Conservation (phyloP, 2,113 vertebrate genomes). For the Boulengeromyrus knoepffleri region DNA sequence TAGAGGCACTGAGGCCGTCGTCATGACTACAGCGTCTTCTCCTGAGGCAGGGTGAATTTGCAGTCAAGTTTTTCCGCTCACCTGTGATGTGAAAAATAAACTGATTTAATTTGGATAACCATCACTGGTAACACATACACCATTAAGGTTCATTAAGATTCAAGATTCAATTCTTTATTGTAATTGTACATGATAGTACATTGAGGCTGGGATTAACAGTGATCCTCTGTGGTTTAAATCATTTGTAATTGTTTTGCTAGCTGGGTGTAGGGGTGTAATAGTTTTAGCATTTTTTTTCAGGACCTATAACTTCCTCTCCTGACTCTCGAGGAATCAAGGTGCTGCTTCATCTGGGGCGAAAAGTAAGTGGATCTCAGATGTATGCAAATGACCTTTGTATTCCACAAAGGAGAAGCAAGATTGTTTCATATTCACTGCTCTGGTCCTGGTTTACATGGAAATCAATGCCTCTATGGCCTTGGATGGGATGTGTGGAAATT, state of each 20-base stretch:
- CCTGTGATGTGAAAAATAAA: neutral
- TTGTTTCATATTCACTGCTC: neutral
- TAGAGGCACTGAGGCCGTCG: neutral
- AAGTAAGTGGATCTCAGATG: neutral
- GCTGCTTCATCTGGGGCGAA: neutral
- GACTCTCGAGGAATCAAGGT: neutral
- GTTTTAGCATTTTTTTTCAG: neutral
- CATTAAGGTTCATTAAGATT: neutral
- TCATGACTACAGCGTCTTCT: neutral
- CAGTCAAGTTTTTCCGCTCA: neutral
- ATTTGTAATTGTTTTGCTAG: neutral
- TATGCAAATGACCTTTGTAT: neutral
- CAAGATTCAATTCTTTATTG: neutral
- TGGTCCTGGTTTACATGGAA: neutral
- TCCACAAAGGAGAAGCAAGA: neutral
- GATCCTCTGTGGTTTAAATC: neutral
- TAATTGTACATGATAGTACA: neutral
- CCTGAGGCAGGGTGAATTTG: neutral
- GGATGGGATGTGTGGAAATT: neutral
- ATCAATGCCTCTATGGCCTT: neutral
- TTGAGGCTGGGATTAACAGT: neutral
- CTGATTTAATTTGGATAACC: neutral
- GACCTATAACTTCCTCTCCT: neutral
- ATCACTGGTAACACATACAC: neutral
- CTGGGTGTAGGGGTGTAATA: neutral